These are phyloP conservation scores for Rhagophthalmus giganteus DNA, from an alignment of 2,888 invertebrate genomes.

Conservation along the genomic window DNA sequence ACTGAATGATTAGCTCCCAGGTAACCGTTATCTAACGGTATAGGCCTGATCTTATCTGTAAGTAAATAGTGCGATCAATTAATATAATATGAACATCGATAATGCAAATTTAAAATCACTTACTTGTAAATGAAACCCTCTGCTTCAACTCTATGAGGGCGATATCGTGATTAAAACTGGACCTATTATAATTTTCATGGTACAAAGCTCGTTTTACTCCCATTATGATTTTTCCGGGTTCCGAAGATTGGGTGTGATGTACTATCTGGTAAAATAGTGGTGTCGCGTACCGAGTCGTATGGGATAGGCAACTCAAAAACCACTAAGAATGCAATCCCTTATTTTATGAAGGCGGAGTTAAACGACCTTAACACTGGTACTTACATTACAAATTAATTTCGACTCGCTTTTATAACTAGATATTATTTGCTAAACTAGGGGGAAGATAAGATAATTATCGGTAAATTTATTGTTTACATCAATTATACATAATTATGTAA, in stretches of 20 bases:
- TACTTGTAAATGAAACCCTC: slow-evolving; percentile 20
- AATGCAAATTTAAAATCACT: neutral
- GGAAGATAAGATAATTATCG: too few species aligned
- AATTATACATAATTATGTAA: too few species aligned
- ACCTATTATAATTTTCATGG: slow-evolving; percentile 21
- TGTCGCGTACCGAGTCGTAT: too few species aligned
- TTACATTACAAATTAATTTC: too few species aligned
- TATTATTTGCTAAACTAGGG: too few species aligned
- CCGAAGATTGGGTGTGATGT: neutral
- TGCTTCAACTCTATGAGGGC: slow-evolving; percentile 28
- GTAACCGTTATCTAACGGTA: neutral
- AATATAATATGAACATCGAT: neutral
- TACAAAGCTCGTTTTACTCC: slow-evolving; percentile 10
- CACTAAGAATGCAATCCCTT: too few species aligned
- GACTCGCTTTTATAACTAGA: too few species aligned
- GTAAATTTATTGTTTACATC: too few species aligned
- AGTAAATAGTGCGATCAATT: neutral
- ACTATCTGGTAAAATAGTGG: too few species aligned
- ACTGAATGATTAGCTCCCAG: neutral
- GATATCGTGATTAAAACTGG: slow-evolving; percentile 31
- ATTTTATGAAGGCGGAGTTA: too few species aligned
- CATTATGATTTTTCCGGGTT: slow-evolving; percentile 2
- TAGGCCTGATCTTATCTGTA: neutral
- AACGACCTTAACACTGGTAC: too few species aligned
- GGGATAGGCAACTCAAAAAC: too few species aligned